Evolutionary conservation across 53 echinoderm and acorn worm species (phyloP), one percentile per base, ranked within the genome.

Genomic region (Pentamera pediparva): DNA sequence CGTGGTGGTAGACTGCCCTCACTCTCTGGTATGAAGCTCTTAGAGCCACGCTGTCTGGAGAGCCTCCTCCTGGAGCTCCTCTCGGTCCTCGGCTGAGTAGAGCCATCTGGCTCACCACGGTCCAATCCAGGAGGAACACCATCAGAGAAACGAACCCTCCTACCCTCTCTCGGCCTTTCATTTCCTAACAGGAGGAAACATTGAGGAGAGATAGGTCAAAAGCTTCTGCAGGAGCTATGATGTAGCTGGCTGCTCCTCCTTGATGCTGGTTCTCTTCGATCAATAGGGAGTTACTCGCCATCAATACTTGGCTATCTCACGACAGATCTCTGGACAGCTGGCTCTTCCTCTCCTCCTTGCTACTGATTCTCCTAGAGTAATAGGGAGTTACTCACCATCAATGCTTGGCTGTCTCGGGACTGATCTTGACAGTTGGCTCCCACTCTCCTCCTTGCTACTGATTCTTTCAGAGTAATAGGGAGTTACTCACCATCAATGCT

Each of bases 61-160:
- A 76, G 65, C 48, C 82, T 67, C 18, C 78, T 64, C 24, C 88
- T 12, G 12, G 53, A 33, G 17, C 54, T 51, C 19, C 72, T 32
- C 37, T 50, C 51, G 18, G 15, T 30, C 19, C 72, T 71, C 8
- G 32, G 9, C 11, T 53, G 51, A 2, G 33, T 71, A 35, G 51
- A 52, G 1, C 33, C 33, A 32, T 51, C 72, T 0, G 65, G 39
- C 17, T 64, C 64, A 20, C 64, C 64, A 17, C 64, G 19, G 34
- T 91, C 96, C 39, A 64, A 82, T 10, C 88, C 96, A 4, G 96
- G 87, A 39, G 92, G 79, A 29, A 88, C 76, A 37, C 96, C 91
- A 26, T 96, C 96, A 21, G 96, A 96, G 62, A 96, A 96, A 39
- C 88, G 90, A 31, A 91, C 96, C 12, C 69, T 85, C 17, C 84